Base-by-base conservation (phyloP, 2,888 invertebrate species). In the Agrilus mali region DNA sequence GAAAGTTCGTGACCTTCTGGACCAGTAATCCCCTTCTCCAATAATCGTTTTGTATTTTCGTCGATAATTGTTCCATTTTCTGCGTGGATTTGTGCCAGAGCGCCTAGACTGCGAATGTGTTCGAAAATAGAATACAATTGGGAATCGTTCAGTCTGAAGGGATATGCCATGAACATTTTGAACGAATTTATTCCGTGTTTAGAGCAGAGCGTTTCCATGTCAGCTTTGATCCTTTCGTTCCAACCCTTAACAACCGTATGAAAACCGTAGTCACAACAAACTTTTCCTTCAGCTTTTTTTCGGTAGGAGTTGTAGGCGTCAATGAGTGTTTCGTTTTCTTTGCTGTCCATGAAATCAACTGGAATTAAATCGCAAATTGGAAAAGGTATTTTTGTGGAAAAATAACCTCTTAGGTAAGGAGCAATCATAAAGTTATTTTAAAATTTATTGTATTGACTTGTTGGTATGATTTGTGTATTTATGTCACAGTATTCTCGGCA, bases 121-220 rank as follows among this genome's bases (percentile, higher is more conserved):
- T 85, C 82, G 57, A 95, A 84, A 2, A 80, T 78, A 53, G 81
- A 78, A 57, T 87, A 82, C 40, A 94, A 69, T 47, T 92, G 85
- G 13, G 81, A 75, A 61, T 95, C 95, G 42, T 79, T 73, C 40
- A 95, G 68, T 84, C 90, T 90, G 68, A 83, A 86, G 1, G 80
- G 63, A 66, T 93, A 94, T 0, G 94, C 93, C 86, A 95, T 89
- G 69, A 90, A 95, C 77, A 90, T 82, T 72, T 93, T 93, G 72
- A 93, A 95, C 3, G 93, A 92, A 69, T 92, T 94, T 40, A 95
- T 72, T 4, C 94, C 93, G 57, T 86, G 79, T 47, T 84, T 80
- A 13, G 73, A 65, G 47, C 74, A 74, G 42, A 95, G 71, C 42
- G 77, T 75, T 51, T 80, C 79, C 86, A 96, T 89, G 61, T 95